phyloP scores from a whole-genome alignment of 2,797 vertebrate genomes.

The Fistularia tabacaria region DNA sequence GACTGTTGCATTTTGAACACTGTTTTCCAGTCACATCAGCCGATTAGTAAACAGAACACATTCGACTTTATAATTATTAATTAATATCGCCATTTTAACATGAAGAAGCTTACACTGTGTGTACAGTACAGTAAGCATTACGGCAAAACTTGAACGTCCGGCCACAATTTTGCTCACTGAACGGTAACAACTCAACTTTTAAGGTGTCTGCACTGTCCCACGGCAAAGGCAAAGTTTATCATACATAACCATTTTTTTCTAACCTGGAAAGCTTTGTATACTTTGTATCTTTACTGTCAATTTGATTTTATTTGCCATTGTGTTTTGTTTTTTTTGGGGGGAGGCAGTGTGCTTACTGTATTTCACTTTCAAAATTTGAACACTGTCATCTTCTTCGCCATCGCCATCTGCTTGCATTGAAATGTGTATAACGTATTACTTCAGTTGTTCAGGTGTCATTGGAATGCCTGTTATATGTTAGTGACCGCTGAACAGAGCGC shows the following conservation, averaged over 20 bases:
- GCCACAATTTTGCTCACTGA: slow-evolving; percentile 56
- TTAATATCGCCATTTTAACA: slow-evolving; percentile 29
- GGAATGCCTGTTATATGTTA: background rate
- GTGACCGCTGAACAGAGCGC: slow-evolving; percentile 28
- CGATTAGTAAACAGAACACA: slow-evolving; percentile 1
- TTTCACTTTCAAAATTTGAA: slow-evolving; percentile 82
- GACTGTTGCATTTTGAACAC: slow-evolving; percentile 38
- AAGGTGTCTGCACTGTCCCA: slow-evolving; percentile 74
- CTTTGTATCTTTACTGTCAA: slow-evolving; percentile 70
- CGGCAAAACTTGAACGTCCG: slow-evolving; percentile 31
- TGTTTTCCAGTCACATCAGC: slow-evolving; percentile 37
- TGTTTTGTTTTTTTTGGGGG: slow-evolving; percentile 65
- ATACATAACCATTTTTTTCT: slow-evolving; percentile 72
- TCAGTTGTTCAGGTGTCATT: slow-evolving; percentile 20
- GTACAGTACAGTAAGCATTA: slow-evolving; percentile 28
- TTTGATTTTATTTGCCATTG: slow-evolving; percentile 69
- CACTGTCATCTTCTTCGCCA: slow-evolving; percentile 18
- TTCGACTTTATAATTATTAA: slow-evolving; percentile 23
- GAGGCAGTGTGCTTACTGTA: slow-evolving; percentile 74
- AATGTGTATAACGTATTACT: slow-evolving; percentile 31
- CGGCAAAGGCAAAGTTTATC: slow-evolving; percentile 75
- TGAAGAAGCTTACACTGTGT: slow-evolving; percentile 48
- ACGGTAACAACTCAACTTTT: slow-evolving; percentile 57
- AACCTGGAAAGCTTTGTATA: slow-evolving; percentile 73
- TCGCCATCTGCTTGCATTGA: slow-evolving; percentile 33